Evolutionary conservation across 2,113 vertebrate species (phyloP).

Genomic region (Glaucomys volans): DNA sequence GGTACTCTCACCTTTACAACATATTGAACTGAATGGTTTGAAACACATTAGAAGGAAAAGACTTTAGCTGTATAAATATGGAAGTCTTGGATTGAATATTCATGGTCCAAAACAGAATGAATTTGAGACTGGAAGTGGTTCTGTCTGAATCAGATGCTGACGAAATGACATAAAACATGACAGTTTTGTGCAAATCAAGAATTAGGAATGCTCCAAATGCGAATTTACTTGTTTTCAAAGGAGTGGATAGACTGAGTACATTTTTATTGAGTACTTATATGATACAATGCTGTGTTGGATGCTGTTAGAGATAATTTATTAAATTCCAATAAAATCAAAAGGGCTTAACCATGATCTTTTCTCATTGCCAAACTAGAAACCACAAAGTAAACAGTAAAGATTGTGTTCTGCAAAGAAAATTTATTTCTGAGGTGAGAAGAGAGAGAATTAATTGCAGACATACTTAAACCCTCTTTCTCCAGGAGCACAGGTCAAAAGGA

Average conservation of each 20-base stretch:
- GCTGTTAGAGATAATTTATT: neutral
- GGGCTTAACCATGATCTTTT: neutral
- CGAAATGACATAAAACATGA: neutral
- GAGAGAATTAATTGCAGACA: neutral
- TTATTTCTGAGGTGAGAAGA: neutral
- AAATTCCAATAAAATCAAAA: conserved; percentile 3
- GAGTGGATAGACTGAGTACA: neutral
- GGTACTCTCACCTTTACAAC: neutral
- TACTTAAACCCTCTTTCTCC: neutral
- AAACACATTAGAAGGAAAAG: neutral
- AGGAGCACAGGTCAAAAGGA: neutral
- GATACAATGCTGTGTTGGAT: neutral
- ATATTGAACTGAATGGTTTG: neutral
- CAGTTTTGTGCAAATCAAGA: neutral
- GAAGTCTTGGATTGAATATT: neutral
- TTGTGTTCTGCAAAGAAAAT: neutral
- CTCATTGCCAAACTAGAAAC: neutral
- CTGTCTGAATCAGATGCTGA: neutral
- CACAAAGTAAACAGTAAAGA: neutral
- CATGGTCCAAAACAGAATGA: neutral
- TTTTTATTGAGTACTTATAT: neutral
- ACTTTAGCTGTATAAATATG: neutral
- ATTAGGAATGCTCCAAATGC: neutral
- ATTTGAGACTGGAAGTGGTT: neutral
- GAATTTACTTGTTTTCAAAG: neutral